Evolutionary conservation across 1,140 invertebrate genomes (phyloP), one percentile per base, ranked within the genome.

Genomic region (Eumeta japonica): DNA sequence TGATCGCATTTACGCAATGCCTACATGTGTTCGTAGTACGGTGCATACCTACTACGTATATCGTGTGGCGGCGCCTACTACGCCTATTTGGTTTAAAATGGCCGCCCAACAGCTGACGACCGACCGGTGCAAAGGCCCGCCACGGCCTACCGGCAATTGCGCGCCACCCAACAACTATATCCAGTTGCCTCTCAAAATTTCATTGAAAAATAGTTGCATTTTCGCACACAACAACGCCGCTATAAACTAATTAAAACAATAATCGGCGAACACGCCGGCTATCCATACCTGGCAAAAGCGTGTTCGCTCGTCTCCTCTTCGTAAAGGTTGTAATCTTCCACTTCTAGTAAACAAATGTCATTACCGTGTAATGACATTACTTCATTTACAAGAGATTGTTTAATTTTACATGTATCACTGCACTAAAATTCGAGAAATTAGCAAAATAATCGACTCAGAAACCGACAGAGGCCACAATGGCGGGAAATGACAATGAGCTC

Each of bases 81-180:
- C 70, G 65, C 64, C 70, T 74, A 70, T 73, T 70, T 58, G 51
- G 58, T 58, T 64, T 72, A 77, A 77, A 68, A 77, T 77, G 75
- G 75, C 75, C 70, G 63, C 57, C 56, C 59, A 77, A 77, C 75
- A 78, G 76, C 76, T 78, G 75, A 77, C 75, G 72, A 67, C 57
- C 58, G 55, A 64, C 68, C 66, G 64, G 71, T 60, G 71, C 62
- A 55, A 56, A 62, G 56, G 47, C 46, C 56, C 50, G 52, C n/a
- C 14, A 5, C 5, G 7, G 9, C 12, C 5, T 7, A 5, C n/a
- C n/a, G 14, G 5, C 7, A 15, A 31, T 7, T 31, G 7, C 7
- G 7, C n/a, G 12, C 12, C 7, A 7, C n/a, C 12, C n/a, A 31
- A 9, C n/a, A 31, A 31, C 14, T 7, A 15, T 12, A n/a, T 9